Percentiles rank a stretch among this genome's conserved stretches.
These are phyloP conservation scores for roundworm (Caenorhabditis elegans) DNA, from an alignment of 1,140 invertebrate genomes.

Conservation along the genomic window WBcel235 BX284604.4:6303001-6303500, in stretches of 20 bases:
- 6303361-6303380: not conserved
- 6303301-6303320: not conserved
- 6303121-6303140: not conserved
- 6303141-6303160: not conserved
- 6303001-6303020: not conserved
- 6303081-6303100: not conserved
- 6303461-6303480: too few species aligned
- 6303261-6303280: not conserved
- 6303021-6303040: not conserved
- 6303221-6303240: not conserved
- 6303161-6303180: not conserved
- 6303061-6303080: not conserved
- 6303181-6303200: not conserved
- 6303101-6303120: not conserved
- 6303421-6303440: not conserved
- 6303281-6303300: conserved; percentile 18
- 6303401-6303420: not conserved
- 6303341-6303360: not conserved
- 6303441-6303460: not conserved
- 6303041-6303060: not conserved
- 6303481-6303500: too few species aligned
- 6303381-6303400: not conserved
- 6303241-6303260: conserved; percentile 8
- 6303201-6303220: not conserved
- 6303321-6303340: too few species aligned